Evolutionary conservation across 1,140 invertebrate genomes (phyloP).

Genomic region (honey bee (Apis mellifera)): Amel_HAv3.1 CM009931.2:25863001-25863500

Average conservation of each 20-base stretch:
- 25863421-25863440: too few species aligned
- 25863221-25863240: not conserved
- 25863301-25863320: not conserved
- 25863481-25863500: not conserved
- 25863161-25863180: not conserved
- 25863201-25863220: not conserved
- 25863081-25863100: not conserved
- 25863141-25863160: too few species aligned
- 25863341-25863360: too few species aligned
- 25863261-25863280: not conserved
- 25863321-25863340: not conserved
- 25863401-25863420: not conserved
- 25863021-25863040: not conserved
- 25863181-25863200: not conserved
- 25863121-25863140: too few species aligned
- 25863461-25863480: not conserved
- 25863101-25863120: slow-evolving; percentile 3
- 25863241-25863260: not conserved
- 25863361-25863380: not conserved
- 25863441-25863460: not conserved
- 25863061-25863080: not conserved
- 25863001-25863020: not conserved
- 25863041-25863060: slow-evolving; percentile 19
- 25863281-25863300: not conserved
- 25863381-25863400: slow-evolving; percentile 1